These are phyloP conservation scores for Clepsis dumicolana DNA, from an alignment of 2,888 invertebrate genomes.

Conservation along the genomic window DNA sequence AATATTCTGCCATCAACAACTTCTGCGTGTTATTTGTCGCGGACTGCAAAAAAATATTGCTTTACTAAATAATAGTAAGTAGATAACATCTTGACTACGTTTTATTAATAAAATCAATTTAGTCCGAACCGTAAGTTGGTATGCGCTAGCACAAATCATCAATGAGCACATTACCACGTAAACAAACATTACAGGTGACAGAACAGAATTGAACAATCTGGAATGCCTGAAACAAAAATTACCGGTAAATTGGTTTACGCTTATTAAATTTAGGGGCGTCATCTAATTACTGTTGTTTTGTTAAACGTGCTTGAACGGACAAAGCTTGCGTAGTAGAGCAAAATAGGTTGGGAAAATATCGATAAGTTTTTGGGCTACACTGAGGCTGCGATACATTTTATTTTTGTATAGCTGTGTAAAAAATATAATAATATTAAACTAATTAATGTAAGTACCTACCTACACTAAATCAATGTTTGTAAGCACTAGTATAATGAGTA, in stretches of 20 bases:
- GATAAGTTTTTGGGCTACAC: conserved; percentile 39
- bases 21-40: conserved; percentile 67
- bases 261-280: conserved; percentile 20
- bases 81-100: neutral
- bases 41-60: conserved; percentile 55
- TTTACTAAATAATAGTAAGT: too few species aligned
- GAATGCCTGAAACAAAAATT: conserved; percentile 64
- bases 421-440: too few species aligned
- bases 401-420: too few species aligned
- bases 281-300: conserved; percentile 38
- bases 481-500: too few species aligned
- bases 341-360: conserved; percentile 44
- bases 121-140: conserved; percentile 73
- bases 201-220: conserved; percentile 69
- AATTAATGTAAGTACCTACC: too few species aligned
- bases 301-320: conserved; percentile 10
- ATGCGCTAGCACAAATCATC: conserved; percentile 75
- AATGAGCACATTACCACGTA: conserved; percentile 74
- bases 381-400: neutral
- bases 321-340: conserved; percentile 22
- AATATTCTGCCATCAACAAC: conserved; percentile 71
- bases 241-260: neutral
- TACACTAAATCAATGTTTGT: too few species aligned
- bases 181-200: conserved; percentile 78
- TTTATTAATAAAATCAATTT: neutral